Conservation (phyloP, 2,888 invertebrate genomes). For the Diarsia brunnea region DNA sequence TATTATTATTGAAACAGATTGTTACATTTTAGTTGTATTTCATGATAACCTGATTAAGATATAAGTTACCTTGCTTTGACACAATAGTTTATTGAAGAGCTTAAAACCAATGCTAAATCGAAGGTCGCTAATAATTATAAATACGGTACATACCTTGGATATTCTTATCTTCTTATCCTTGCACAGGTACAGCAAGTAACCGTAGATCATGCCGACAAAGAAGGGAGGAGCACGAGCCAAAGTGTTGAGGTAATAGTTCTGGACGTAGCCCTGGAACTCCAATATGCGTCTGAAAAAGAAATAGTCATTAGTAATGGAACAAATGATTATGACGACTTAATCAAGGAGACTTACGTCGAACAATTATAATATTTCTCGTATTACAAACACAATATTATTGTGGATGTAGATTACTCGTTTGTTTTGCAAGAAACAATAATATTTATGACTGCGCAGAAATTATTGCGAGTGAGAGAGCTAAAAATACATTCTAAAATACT, state of each 20-base stretch:
- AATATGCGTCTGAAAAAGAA: slow-evolving; percentile 66
- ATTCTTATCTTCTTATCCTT: slow-evolving; percentile 72
- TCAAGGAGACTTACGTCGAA: neutral
- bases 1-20: neutral
- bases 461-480: too few species aligned
- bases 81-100: neutral
- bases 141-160: slow-evolving; percentile 63
- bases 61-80: neutral
- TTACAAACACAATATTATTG: neutral
- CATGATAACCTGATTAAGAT: slow-evolving; percentile 10
- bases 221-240: slow-evolving; percentile 79
- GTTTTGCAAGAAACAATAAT: neutral
- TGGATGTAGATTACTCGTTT: neutral
- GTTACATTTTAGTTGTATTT: neutral
- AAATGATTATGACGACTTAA: neutral
- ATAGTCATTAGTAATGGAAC: neutral
- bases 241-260: slow-evolving; percentile 77
- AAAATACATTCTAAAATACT: slow-evolving; percentile 62
- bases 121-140: neutral
- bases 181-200: slow-evolving; percentile 76
- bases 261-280: slow-evolving; percentile 65
- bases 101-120: neutral
- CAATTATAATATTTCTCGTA: neutral
- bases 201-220: slow-evolving; percentile 79
- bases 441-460: neutral